These are phyloP conservation scores for Calameuta idolon DNA, from an alignment of 2,888 invertebrate genomes.

Conservation along the genomic window DNA sequence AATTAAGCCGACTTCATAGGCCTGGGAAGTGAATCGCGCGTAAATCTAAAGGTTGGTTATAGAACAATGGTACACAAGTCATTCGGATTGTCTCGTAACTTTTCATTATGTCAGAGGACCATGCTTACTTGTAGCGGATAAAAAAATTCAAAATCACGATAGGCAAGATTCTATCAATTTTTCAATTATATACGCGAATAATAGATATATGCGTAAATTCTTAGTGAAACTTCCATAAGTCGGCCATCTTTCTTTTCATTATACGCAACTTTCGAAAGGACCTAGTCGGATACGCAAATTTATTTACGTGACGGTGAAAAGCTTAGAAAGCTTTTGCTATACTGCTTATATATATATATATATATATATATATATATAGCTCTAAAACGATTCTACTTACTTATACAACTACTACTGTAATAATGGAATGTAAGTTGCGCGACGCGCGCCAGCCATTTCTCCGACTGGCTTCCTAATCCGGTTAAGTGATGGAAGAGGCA, in stretches of 20 bases:
- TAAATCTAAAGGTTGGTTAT: neutral
- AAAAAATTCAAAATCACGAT: neutral
- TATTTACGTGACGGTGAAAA: neutral
- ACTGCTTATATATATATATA: neutral
- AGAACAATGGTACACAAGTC: neutral
- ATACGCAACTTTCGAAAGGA: neutral
- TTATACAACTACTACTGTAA: neutral
- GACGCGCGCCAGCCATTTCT: conserved; percentile 40
- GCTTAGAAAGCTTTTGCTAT: neutral
- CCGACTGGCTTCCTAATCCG: conserved; percentile 63
- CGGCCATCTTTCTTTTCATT: neutral
- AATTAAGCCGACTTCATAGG: neutral
- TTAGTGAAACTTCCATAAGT: neutral
- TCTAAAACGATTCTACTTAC: neutral
- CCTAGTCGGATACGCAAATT: neutral
- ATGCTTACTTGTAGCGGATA: neutral
- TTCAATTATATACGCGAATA: too few relatives aligned
- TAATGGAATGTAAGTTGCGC: neutral
- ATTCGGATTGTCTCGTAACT: neutral
- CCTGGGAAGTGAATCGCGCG: neutral
- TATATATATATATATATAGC: neutral
- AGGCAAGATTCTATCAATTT: too few relatives aligned
- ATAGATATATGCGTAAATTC: neutral
- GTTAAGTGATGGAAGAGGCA: conserved; percentile 51
- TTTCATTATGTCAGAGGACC: neutral